phyloP scores from a whole-genome alignment of 2,888 invertebrate species.

The Choristoneura rosaceana region DNA sequence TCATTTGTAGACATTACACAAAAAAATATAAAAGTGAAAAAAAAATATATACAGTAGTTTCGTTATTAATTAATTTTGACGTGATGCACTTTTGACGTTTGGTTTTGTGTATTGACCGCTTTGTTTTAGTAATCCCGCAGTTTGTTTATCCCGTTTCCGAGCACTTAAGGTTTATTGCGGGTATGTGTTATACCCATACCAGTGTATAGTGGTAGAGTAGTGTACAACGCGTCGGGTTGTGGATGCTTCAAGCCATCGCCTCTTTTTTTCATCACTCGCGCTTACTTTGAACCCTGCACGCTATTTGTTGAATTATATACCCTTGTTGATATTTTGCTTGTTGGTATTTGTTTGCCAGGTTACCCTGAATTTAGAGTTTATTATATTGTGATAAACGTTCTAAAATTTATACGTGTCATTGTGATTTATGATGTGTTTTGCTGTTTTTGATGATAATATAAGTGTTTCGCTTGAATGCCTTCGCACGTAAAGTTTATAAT shows the following conservation, averaged over 20 bases:
- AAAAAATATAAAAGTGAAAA: slow-evolving; percentile 65
- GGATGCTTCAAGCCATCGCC: not conserved
- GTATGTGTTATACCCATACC: slow-evolving; percentile 11
- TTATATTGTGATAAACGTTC: slow-evolving; percentile 45
- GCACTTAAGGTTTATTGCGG: slow-evolving; percentile 59
- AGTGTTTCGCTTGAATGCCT: slow-evolving; percentile 26
- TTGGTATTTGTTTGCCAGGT: slow-evolving; percentile 65
- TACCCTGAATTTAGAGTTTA: slow-evolving; percentile 54
- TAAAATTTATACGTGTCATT: slow-evolving; percentile 49
- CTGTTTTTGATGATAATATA: slow-evolving; percentile 28
- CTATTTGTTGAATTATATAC: slow-evolving; percentile 40
- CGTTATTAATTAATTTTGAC: slow-evolving; percentile 72
- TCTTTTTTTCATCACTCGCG: slow-evolving; percentile 21
- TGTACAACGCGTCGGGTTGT: not conserved
- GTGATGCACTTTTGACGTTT: slow-evolving; percentile 81
- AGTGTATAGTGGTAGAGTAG: slow-evolving; percentile 6
- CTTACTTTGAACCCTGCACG: slow-evolving; percentile 47
- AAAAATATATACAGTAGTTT: slow-evolving; percentile 67
- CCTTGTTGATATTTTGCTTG: slow-evolving; percentile 58
- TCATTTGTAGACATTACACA: slow-evolving; percentile 73
- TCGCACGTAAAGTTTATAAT: slow-evolving; percentile 6
- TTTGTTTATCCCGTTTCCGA: slow-evolving; percentile 61
- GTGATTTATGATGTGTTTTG: slow-evolving; percentile 54
- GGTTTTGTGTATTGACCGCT: slow-evolving; percentile 78
- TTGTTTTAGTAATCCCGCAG: slow-evolving; percentile 77